Base-by-base conservation (phyloP, 1,140 invertebrate genomes). In the Pogonus chalceus region DNA sequence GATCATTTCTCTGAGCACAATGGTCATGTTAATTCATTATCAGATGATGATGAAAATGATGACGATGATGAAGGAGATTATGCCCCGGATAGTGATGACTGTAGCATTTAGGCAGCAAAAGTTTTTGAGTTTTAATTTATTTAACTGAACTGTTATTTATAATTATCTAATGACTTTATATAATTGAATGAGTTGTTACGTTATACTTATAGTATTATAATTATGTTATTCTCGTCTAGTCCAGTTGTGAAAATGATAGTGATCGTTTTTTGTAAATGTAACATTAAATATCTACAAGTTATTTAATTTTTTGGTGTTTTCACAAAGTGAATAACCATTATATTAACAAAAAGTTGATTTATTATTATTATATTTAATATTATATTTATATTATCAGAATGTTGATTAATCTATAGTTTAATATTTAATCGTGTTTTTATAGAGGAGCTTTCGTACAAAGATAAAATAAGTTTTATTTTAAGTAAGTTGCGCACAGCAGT, bases 1-100 rank as follows among this genome's bases (percentile, higher is more conserved):
- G 14, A 54, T 23, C 18, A 20, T 31, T 26, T 12, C n/a, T 35
- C 39, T 21, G 14, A 2, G 20, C 49, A 31, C 7, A 43, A 43
- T 20, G 51, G 20, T 16, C 20, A 53, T 18, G 18, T 23, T 14
- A 53, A 53, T 43, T 3, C 4, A 3, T 39, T 43, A 20, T 16
- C 23, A 14, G 18, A 35, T 18, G 31, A 53, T 26, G 60, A 21
- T 58, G 37, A 26, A 20, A 53, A 1, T 18, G 43, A 48, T 18
- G 56, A 51, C 18, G 75, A 75, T n/a, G 74, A 76, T 2, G 71
- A 76, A 31, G 74, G 68, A 2, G 76, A 78, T 55, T 76, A 78
- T 60, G 77, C 78, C 20, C 70, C 74, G 7, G 78, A 80, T 58
- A 79, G 76, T 60, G 78, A 79, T 60, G 79, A 80, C 55, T 79